phyloP scores from a whole-genome alignment of 2,888 invertebrate species.

The Cybosia mesomella region DNA sequence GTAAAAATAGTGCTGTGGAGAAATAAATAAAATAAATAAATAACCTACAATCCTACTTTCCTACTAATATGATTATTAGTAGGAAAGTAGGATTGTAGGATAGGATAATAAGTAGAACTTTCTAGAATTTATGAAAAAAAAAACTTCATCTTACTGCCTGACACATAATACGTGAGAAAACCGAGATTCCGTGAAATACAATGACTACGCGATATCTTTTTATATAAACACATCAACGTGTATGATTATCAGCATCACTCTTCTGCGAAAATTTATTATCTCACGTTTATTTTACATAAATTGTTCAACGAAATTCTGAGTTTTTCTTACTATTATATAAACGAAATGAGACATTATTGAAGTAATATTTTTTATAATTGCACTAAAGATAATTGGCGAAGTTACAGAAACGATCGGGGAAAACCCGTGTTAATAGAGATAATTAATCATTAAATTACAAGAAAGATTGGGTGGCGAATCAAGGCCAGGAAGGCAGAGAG shows the following conservation, averaged over 20 bases:
- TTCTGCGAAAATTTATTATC: constrained; percentile 22
- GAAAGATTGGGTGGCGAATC: not conserved
- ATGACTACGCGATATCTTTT: constrained; percentile 12
- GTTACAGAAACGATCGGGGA: not conserved
- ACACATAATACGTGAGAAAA: constrained; percentile 11
- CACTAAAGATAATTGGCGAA: not conserved
- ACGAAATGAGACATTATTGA: not conserved
- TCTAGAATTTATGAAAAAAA: not conserved
- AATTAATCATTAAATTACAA: not conserved
- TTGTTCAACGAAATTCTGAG: constrained; percentile 8
- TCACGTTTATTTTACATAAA: constrained; percentile 6
- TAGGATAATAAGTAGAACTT: no score
- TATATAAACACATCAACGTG: constrained; percentile 15
- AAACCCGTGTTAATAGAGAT: not conserved
- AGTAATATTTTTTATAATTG: not conserved
- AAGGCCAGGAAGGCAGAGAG: not conserved
- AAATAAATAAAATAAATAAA: no score
- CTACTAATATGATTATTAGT: no score
- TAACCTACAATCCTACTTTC: no score
- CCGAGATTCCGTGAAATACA: constrained; percentile 19
- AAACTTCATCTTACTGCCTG: not conserved
- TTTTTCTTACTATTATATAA: not conserved
- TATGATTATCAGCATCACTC: constrained; percentile 14
- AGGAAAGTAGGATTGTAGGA: no score
- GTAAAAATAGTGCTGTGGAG: no score